Conservation (phyloP, 2,113 vertebrate species). For the Eulemur macaco region DNA sequence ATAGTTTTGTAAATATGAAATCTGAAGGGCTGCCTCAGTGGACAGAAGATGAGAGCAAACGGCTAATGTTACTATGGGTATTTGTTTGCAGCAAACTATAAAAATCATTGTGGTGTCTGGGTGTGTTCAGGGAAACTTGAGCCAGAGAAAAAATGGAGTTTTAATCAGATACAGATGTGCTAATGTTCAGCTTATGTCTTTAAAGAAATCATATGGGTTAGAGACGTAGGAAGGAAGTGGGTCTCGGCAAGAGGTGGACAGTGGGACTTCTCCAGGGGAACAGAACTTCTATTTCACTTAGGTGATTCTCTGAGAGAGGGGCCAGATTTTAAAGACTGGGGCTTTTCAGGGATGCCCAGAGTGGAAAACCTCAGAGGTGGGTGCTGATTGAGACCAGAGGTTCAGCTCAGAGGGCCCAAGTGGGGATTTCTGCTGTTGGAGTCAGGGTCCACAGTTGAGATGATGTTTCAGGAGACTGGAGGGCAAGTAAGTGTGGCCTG, state of each 20-base stretch:
- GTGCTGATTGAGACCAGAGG: background rate
- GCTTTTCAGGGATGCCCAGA: background rate
- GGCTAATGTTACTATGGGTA: background rate
- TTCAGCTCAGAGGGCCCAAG: background rate
- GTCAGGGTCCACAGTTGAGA: background rate
- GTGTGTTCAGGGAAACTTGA: constrained; percentile 16
- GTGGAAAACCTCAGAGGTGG: background rate
- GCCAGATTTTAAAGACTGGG: background rate
- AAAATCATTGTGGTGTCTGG: constrained; percentile 24
- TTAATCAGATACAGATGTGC: constrained; percentile 22
- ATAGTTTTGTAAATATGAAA: background rate
- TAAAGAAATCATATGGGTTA: background rate
- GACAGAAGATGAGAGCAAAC: background rate
- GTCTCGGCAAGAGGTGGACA: background rate
- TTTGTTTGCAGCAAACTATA: background rate
- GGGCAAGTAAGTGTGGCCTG: background rate
- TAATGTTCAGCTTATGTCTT: constrained; percentile 3
- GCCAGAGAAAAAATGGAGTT: constrained; percentile 14
- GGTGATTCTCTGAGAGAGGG: background rate
- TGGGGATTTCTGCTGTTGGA: background rate
- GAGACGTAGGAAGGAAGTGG: background rate
- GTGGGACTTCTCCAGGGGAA: background rate
- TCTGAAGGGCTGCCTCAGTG: background rate
- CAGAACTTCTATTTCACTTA: background rate
- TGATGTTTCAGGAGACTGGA: background rate